Percentiles rank a stretch among this genome's conserved stretches.
Evolutionary conservation across 2,888 invertebrate species (phyloP).

Genomic region (Ernsta delagoae): DNA sequence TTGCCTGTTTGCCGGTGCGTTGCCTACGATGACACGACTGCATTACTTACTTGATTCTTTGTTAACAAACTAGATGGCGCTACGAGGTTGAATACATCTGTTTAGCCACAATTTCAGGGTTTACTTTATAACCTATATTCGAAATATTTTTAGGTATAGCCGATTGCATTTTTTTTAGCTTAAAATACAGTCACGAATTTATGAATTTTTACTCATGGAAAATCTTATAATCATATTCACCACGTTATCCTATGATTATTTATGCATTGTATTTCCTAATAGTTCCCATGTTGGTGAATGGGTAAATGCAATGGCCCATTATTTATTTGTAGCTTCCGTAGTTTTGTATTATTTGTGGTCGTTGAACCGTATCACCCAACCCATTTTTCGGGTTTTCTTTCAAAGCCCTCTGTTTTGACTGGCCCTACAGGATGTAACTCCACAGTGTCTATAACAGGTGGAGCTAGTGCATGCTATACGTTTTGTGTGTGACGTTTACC

Average conservation of each 20-base stretch:
- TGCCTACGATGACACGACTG: conserved; percentile 35
- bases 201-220: background rate
- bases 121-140: background rate
- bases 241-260: background rate
- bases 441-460: conserved; percentile 67
- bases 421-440: conserved; percentile 71
- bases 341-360: conserved; percentile 62
- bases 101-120: background rate
- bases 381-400: conserved; percentile 71
- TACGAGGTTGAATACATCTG: conserved; percentile 28
- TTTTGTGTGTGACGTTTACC: conserved; percentile 72
- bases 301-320: conserved; percentile 48
- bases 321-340: conserved; percentile 65
- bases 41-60: conserved; percentile 36
- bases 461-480: conserved; percentile 66
- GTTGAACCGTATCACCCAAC: conserved; percentile 73
- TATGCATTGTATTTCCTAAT: background rate
- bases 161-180: background rate
- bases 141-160: background rate
- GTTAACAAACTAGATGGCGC: conserved; percentile 56
- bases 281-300: conserved; percentile 54
- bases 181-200: background rate
- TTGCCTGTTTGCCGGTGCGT: conserved; percentile 43
- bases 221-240: background rate
- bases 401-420: conserved; percentile 45